Evolutionary conservation across 2,797 vertebrate genomes (phyloP).

Genomic region (Sebastolobus altivelis): DNA sequence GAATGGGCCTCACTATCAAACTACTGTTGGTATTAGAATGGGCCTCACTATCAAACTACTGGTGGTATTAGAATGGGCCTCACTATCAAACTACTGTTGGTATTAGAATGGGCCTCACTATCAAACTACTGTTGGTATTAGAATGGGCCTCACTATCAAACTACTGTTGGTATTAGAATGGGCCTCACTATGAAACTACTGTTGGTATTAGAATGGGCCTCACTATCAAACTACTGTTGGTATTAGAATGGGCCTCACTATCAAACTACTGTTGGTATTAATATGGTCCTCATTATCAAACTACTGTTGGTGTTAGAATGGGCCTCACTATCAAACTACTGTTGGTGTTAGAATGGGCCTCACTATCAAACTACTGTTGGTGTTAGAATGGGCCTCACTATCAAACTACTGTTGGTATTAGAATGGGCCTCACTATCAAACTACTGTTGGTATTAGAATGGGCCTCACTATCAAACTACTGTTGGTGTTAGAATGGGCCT

Average conservation of each 20-base stretch:
- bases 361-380: too few relatives aligned
- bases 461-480: neutral
- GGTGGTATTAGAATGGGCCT: neutral
- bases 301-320: too few relatives aligned
- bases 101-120: neutral
- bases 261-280: too few relatives aligned
- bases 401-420: too few relatives aligned
- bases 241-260: neutral
- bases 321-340: neutral
- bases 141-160: neutral
- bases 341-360: neutral
- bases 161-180: too few relatives aligned
- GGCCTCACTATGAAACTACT: neutral
- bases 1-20: neutral
- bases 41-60: neutral
- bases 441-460: too few relatives aligned
- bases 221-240: too few relatives aligned
- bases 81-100: too few relatives aligned
- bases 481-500: neutral
- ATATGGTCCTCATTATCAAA: neutral
- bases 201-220: neutral
- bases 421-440: neutral
- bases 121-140: too few relatives aligned
- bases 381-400: neutral
- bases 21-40: too few relatives aligned